Evolutionary conservation across 2,888 invertebrate species (phyloP), one percentile per base, ranked within the genome.

Genomic region (Brachyopa scutellaris): DNA sequence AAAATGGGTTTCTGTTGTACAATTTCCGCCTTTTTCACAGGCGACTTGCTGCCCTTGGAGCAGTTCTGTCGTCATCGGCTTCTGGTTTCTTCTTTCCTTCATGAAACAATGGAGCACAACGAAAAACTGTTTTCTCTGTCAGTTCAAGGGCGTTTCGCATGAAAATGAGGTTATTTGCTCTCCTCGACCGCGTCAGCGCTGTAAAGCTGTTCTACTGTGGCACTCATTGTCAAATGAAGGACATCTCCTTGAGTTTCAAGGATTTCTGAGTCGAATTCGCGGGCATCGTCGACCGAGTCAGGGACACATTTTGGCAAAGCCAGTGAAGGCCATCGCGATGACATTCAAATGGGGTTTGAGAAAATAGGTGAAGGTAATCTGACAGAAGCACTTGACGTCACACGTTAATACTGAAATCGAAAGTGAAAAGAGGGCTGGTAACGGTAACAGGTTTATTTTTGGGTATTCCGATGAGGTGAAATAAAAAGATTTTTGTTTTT

Each of bases 141-240:
- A 7, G 26, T 49, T 77, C 77, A 77, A 77, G 77, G 76, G 69
- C 62, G 45, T 17, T 38, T 40, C 38, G 17, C 83, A 57, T 67
- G 57, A 84, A 84, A 78, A 62, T 80, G 77, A 80, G 83, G 69
- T 80, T 84, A 69, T 8, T 78, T 73, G 42, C 6, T 86, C 77
- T 84, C 88, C 88, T 88, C 89, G 88, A 88, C 88, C 88, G 87
- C 85, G 85, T 86, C 77, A 84, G 79, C 84, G 84, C 62, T 86
- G 84, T 51, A 40, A 31, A n/a, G n/a, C n/a, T n/a, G n/a, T n/a
- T n/a, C n/a, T 40, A 69, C 67, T 79, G 57, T 73, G 78, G 29
- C 29, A 33, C 86, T 85, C 88, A 88, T 88, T 87, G 88, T 86
- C 88, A 87, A 86, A 84, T 86, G 88, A 88, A 88, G 88, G 87